Conservation (phyloP, 2,888 invertebrate genomes). For the Deilephila porcellus region DNA sequence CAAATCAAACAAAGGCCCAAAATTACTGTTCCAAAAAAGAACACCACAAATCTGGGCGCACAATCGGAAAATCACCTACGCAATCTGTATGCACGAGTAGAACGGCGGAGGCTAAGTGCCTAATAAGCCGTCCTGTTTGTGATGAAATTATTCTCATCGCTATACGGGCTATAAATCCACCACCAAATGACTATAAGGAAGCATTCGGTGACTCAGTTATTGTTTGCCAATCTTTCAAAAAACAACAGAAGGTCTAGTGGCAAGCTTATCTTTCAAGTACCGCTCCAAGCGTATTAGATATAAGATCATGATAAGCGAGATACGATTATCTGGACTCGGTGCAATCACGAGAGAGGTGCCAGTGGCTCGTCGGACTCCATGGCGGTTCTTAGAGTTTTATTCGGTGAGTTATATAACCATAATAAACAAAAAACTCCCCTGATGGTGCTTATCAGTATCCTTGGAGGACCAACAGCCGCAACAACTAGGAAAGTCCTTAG, state of each 20-base stretch:
- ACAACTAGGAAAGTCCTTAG: too few species aligned
- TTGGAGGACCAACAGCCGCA: not conserved
- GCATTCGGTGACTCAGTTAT: too few species aligned
- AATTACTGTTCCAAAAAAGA: too few species aligned
- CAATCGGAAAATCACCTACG: too few species aligned
- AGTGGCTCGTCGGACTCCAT: constrained; percentile 43
- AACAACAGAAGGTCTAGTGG: not conserved
- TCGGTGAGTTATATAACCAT: constrained; percentile 54
- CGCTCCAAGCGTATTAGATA: constrained; percentile 13
- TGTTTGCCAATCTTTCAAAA: not conserved
- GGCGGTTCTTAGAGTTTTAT: constrained; percentile 58
- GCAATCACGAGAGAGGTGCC: constrained; percentile 39
- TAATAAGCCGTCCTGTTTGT: too few species aligned
- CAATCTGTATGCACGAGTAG: too few species aligned
- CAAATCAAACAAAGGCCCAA: too few species aligned
- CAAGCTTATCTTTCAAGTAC: constrained; percentile 36
- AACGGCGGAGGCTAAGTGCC: too few species aligned
- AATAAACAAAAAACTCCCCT: not conserved
- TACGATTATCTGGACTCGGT: constrained; percentile 30
- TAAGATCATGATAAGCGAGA: constrained; percentile 40
- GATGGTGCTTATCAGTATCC: not conserved
- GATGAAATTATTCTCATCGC: too few species aligned
- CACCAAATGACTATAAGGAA: too few species aligned
- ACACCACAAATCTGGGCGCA: too few species aligned
- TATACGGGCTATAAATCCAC: too few species aligned